A percentile compares a stretch with the other conserved stretches of the same genome.
These are phyloP conservation scores for Drosophila asahinai DNA, from an alignment of 1,140 invertebrate species.

Conservation along the genomic window DNA sequence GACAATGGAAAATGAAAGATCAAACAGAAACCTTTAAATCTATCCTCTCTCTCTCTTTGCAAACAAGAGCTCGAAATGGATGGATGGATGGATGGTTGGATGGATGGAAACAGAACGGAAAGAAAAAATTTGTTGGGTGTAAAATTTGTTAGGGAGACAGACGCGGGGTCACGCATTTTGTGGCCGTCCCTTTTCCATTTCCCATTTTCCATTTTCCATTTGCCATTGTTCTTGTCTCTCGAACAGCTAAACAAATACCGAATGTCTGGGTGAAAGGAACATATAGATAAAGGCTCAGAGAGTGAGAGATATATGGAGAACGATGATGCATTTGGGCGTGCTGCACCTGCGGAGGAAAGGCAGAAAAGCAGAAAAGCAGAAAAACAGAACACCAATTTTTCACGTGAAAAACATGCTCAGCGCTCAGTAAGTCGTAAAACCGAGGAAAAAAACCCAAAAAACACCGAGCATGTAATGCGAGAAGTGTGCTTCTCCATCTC, in stretches of 20 bases:
- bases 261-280: constrained; percentile 52
- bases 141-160: constrained; percentile 59
- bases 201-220: constrained; percentile 3
- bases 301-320: not conserved
- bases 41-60: constrained; percentile 6
- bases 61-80: constrained; percentile 39
- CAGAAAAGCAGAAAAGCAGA: constrained; percentile 7
- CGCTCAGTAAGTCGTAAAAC: constrained; percentile 7
- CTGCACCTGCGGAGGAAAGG: constrained; percentile 62
- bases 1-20: constrained; percentile 57
- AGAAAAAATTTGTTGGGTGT: constrained; percentile 68
- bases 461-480: constrained; percentile 30
- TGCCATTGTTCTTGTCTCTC: constrained; percentile 31
- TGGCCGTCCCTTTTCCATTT: constrained; percentile 25
- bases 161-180: constrained; percentile 68
- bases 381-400: constrained; percentile 22
- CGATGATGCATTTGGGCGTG: constrained; percentile 37
- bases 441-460: not conserved
- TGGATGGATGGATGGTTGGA: constrained; percentile 46
- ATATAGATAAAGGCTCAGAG: constrained; percentile 33
- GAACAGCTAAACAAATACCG: constrained; percentile 69
- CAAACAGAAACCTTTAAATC: constrained; percentile 39
- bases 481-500: constrained; percentile 22
- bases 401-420: constrained; percentile 28
- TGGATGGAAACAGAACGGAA: constrained; percentile 62